Conservation (phyloP, 2,888 invertebrate genomes). For the Lordiphosa fenestrarum region DNA sequence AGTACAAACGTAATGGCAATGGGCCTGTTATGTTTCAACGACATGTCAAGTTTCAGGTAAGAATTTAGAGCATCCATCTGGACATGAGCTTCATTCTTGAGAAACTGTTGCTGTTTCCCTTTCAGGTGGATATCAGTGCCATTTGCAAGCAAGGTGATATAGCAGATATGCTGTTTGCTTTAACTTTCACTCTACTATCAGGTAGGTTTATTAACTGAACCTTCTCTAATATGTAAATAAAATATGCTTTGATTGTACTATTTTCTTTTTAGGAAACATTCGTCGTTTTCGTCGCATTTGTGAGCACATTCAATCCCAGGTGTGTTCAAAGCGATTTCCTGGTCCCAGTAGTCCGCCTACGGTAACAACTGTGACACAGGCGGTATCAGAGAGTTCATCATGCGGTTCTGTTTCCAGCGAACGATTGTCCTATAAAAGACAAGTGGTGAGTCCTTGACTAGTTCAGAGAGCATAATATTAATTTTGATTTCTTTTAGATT, state of each 20-base stretch:
- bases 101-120: neutral
- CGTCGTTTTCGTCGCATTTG: constrained; percentile 96
- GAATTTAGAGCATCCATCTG: constrained; percentile 49
- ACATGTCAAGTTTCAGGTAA: constrained; percentile 94
- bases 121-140: constrained; percentile 91
- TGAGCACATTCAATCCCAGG: constrained; percentile 96
- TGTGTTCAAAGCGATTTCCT: constrained; percentile 83
- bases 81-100: too few species aligned
- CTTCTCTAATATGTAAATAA: too few species aligned
- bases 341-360: constrained; percentile 80
- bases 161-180: constrained; percentile 90
- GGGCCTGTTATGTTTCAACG: constrained; percentile 98
- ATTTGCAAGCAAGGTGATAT: constrained; percentile 87
- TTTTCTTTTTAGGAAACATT: constrained; percentile 87
- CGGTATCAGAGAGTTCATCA: constrained; percentile 81
- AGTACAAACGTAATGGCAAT: constrained; percentile 96
- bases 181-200: constrained; percentile 96
- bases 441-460: constrained; percentile 64
- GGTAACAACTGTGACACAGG: constrained; percentile 79
- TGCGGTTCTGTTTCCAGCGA: constrained; percentile 81
- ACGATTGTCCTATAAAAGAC: constrained; percentile 79
- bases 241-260: neutral
- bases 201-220: constrained; percentile 82
- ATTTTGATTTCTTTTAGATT: constrained; percentile 60
- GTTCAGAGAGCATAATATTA: neutral